These are phyloP conservation scores for Limnothrissa miodon DNA, from an alignment of 2,113 vertebrate species.

Conservation along the genomic window DNA sequence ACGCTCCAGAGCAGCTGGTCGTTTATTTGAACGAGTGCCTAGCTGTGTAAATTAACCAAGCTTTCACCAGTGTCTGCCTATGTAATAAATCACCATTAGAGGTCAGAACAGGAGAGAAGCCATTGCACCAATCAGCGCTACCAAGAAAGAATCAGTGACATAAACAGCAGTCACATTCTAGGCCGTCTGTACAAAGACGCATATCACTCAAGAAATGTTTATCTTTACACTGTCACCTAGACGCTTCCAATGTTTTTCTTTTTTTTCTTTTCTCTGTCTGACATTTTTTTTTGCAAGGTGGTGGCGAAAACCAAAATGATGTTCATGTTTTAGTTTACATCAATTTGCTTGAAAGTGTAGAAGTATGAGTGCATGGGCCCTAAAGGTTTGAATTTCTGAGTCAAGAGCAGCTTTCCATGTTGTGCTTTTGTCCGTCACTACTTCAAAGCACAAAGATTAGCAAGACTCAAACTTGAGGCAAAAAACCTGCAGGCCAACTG, in stretches of 20 bases:
- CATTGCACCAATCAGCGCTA: conserved; percentile 12
- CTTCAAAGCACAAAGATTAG: not conserved
- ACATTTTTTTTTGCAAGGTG: not conserved
- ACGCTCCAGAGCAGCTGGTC: conserved; percentile 21
- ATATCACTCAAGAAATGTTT: not conserved
- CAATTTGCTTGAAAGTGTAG: not conserved
- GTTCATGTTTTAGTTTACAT: not conserved
- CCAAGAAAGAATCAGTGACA: not conserved
- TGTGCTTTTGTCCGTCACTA: not conserved
- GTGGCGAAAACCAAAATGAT: not conserved
- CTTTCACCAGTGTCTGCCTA: conserved; percentile 24
- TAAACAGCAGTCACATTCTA: conserved; percentile 3
- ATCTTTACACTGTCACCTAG: not conserved
- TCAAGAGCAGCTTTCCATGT: not conserved
- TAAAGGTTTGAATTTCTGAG: not conserved
- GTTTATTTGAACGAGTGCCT: conserved; percentile 32
- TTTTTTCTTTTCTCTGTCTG: not conserved
- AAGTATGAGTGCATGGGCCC: not conserved
- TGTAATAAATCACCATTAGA: conserved; percentile 17
- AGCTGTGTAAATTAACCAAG: conserved; percentile 24
- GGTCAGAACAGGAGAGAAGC: not conserved
- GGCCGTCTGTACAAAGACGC: not conserved
- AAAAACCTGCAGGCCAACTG: not conserved
- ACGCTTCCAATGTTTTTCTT: not conserved
- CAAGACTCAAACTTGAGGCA: not conserved